Base-by-base conservation (phyloP, 2,888 invertebrate species). In the Mesodorylaimus sp. region DNA sequence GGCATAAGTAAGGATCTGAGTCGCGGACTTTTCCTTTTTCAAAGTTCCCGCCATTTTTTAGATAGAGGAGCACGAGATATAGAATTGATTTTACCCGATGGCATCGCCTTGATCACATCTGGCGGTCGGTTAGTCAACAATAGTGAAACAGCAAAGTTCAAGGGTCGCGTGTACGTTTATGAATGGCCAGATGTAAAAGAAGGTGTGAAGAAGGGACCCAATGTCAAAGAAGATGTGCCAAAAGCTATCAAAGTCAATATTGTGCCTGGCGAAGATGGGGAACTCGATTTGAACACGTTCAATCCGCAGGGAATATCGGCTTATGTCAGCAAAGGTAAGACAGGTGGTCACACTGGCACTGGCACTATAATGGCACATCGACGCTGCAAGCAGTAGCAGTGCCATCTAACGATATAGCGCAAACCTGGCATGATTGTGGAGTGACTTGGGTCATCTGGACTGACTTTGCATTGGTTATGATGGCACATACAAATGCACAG, bases 271-370 rank as follows among this genome's bases (percentile, higher is more conserved):
- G n/a, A n/a, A n/a, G n/a, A n/a, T n/a, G n/a, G n/a, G 16, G 45
- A 36, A 3, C n/a, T 10, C 21, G 29, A 37, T 3, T 23, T 38
- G 25, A 3, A 27, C 13, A 2, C 25, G 2, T 61, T 61, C 51
- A 52, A 53, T 13, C 61, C 61, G 1, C 38, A 55, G 5, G 58
- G 57, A 24, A 47, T 60, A 7, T 54, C 58, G 1, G 50, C 51
- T 45, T 54, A 51, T 26, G 51, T 54, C 3, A 56, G 54, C 37
- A 56, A 58, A 26, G 47, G 51, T 47, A 29, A 10, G 28, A n/a
- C 19, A 24, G 27, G 3, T 24, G n/a, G n/a, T n/a, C n/a, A n/a
- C n/a, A n/a, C n/a, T n/a, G n/a, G n/a, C n/a, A n/a, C n/a, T n/a
- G n/a, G n/a, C n/a, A n/a, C n/a, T n/a, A n/a, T n/a, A n/a, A n/a